A percentile compares a stretch with the other conserved stretches of the same genome.
Evolutionary conservation across 2,797 vertebrate genomes (phyloP).

Genomic region (Chiroxiphia lanceolata): DNA sequence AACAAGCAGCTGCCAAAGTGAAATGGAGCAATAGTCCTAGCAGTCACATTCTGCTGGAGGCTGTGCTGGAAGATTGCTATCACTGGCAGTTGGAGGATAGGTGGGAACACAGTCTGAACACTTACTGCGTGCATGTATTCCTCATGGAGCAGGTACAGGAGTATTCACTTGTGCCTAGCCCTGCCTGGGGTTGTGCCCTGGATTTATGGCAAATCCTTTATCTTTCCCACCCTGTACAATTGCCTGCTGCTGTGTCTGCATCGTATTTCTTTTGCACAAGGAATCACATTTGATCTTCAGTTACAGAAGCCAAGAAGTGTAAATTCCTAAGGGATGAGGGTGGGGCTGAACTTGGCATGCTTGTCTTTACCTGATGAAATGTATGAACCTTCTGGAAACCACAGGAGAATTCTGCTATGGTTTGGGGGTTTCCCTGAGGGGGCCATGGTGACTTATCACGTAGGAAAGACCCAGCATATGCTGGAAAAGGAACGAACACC

Average conservation of each 20-base stretch:
- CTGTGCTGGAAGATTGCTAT: accelerated
- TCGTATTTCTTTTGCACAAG: neutral
- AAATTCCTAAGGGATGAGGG: neutral
- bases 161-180: neutral
- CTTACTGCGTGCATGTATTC: accelerated
- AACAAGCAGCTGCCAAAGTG: neutral
- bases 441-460: neutral
- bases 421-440: neutral
- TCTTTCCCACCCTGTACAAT: neutral
- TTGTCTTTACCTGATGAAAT: neutral
- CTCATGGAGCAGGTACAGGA: accelerated
- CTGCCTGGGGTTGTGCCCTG: neutral
- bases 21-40: neutral
- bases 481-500: neutral
- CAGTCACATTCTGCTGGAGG: neutral
- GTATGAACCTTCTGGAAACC: neutral
- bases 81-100: neutral
- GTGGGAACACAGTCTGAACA: neutral
- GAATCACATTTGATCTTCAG: neutral
- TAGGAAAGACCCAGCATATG: neutral
- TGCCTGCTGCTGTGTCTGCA: accelerated
- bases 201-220: neutral
- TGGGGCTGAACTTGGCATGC: neutral
- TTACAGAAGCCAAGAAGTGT: neutral
- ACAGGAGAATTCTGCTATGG: neutral